Percentiles rank a stretch among this genome's conserved stretches.
phyloP scores from a whole-genome alignment of 2,888 invertebrate species.

The Chirona hameri region DNA sequence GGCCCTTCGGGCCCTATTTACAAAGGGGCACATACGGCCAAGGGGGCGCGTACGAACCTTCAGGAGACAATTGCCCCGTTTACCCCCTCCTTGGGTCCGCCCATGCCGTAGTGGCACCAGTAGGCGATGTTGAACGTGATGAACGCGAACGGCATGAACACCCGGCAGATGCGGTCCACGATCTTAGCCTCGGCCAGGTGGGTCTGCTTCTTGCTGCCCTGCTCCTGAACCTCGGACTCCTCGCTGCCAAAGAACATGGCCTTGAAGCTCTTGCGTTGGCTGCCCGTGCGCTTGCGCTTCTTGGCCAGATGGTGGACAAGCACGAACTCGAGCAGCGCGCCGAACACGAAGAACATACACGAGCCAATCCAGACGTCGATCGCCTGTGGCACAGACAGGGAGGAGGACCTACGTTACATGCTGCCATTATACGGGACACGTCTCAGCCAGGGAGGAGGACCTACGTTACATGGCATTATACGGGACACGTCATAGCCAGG shows the following conservation, averaged over 20 bases:
- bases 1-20: no score
- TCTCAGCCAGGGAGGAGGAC: no score
- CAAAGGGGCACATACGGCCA: no score
- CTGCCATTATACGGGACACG: no score
- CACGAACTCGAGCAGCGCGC: slow-evolving; percentile 39
- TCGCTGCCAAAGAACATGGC: background rate
- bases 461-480: no score
- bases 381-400: slow-evolving; percentile 32
- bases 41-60: no score
- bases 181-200: background rate
- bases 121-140: background rate
- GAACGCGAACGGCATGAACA: background rate
- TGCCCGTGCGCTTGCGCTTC: slow-evolving; percentile 32
- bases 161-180: slow-evolving; percentile 9
- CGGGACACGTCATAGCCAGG: no score
- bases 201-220: background rate
- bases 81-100: no score
- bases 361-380: slow-evolving; percentile 39
- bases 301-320: slow-evolving; percentile 39
- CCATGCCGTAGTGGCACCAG: background rate
- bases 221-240: background rate
- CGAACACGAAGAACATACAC: slow-evolving; percentile 40
- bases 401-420: no score
- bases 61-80: no score
- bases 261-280: background rate